Percentiles rank a stretch among this genome's conserved stretches.
These are phyloP conservation scores for Punctoribates punctum DNA, from an alignment of 2,888 invertebrate genomes.

Conservation along the genomic window DNA sequence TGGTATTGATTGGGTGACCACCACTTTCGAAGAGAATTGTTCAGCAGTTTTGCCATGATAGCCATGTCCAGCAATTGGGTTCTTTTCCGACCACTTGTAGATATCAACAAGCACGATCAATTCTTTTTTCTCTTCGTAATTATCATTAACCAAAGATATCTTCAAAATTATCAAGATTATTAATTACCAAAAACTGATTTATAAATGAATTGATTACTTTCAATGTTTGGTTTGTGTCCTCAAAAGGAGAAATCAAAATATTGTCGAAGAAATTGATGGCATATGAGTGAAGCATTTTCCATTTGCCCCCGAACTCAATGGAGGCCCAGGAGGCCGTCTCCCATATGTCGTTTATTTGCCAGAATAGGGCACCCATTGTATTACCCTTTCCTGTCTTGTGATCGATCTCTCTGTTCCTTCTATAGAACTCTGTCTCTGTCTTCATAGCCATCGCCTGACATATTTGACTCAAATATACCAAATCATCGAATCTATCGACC, in stretches of 20 bases:
- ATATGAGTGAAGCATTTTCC: conserved; percentile 88
- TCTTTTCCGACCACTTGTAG: conserved; percentile 46
- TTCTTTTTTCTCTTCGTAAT: not conserved
- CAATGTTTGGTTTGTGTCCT: conserved; percentile 47
- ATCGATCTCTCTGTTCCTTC: conserved; percentile 59
- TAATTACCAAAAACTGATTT: not conserved
- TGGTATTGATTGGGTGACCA: conserved; percentile 30
- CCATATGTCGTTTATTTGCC: conserved; percentile 97
- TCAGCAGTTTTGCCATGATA: no score
- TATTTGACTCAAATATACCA: conserved; percentile 77
- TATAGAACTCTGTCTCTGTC: conserved; percentile 76
- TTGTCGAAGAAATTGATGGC: conserved; percentile 68
- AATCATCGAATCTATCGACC: conserved; percentile 60
- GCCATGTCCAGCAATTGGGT: conserved; percentile 40
- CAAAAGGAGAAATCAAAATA: conserved; percentile 53
- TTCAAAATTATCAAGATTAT: not conserved
- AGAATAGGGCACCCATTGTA: conserved; percentile 96
- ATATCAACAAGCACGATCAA: conserved; percentile 17
- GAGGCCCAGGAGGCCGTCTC: conserved; percentile 93
- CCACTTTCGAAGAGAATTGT: no score
- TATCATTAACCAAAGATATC: conserved; percentile 6
- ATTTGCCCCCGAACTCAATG: conserved; percentile 69
- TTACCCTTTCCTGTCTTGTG: conserved; percentile 59
- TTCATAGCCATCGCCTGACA: conserved; percentile 83
- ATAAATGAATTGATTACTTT: conserved; percentile 33